Percentiles rank a stretch among this genome's conserved stretches.
Evolutionary conservation across 2,113 vertebrate genomes (phyloP).

Genomic region (Zingel zingel): DNA sequence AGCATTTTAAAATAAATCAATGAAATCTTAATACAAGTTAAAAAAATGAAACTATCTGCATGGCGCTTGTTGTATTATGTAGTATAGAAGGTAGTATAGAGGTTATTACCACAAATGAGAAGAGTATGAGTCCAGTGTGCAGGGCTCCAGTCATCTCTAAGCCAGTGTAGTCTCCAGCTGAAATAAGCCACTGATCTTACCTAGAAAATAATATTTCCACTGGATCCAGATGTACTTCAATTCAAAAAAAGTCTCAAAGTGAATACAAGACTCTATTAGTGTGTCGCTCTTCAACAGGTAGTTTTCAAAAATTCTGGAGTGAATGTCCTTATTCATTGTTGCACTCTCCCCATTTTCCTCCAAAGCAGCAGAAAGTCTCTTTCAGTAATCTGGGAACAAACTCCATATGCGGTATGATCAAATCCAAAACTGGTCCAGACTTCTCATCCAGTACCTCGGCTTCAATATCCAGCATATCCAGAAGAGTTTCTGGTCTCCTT

Average conservation of each 20-base stretch:
- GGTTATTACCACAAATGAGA: conserved; percentile 69
- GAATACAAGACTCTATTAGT: background rate
- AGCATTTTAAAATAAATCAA: background rate
- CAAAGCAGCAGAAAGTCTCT: conserved; percentile 10
- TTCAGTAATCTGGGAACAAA: conserved; percentile 13
- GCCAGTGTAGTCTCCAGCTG: conserved; percentile 25
- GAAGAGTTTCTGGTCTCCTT: conserved; percentile 31
- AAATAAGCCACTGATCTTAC: conserved; percentile 37
- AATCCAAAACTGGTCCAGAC: conserved; percentile 27
- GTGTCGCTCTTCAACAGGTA: conserved; percentile 9
- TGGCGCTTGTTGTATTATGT: background rate
- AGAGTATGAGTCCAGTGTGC: conserved; percentile 63
- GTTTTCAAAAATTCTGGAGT: background rate
- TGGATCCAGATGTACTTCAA: conserved; percentile 9
- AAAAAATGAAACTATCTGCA: background rate
- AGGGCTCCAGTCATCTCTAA: conserved; percentile 67
- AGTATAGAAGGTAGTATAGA: background rate
- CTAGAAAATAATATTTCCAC: background rate
- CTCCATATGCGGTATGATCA: conserved; percentile 4
- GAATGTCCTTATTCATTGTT: background rate
- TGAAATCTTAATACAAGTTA: background rate
- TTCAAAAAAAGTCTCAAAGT: background rate
- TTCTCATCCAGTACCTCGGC: conserved; percentile 16
- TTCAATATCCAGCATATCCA: conserved; percentile 51
- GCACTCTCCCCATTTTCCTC: background rate